These are phyloP conservation scores for Orussus abietinus DNA, from an alignment of 1,140 invertebrate genomes.

Conservation along the genomic window DNA sequence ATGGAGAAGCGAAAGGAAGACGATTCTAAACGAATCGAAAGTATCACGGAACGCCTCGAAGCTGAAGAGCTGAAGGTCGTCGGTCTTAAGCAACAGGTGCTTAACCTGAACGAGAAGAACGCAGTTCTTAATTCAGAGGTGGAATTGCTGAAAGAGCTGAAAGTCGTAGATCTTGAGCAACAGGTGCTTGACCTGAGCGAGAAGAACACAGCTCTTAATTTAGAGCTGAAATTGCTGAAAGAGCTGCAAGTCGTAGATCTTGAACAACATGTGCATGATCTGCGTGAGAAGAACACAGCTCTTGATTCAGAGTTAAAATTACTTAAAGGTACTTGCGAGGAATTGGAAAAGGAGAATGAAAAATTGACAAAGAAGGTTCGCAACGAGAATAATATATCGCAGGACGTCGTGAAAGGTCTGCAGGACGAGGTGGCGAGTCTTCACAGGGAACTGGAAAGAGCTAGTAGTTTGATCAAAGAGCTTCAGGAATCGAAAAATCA, in stretches of 20 bases:
- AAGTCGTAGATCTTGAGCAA: slow-evolving; percentile 23
- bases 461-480: slow-evolving; percentile 38
- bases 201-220: slow-evolving; percentile 20
- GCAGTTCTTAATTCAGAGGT: no score
- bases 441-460: slow-evolving; percentile 41
- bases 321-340: no score
- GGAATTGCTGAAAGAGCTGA: slow-evolving; percentile 26
- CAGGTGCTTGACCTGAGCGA: slow-evolving; percentile 31
- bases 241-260: no score
- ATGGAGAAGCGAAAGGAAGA: no score
- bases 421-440: slow-evolving; percentile 33
- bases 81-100: no score
- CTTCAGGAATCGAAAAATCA: slow-evolving; percentile 34
- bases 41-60: no score
- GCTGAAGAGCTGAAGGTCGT: no score
- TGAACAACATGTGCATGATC: no score
- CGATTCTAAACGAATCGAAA: no score
- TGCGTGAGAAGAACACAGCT: no score
- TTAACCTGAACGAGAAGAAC: slow-evolving; percentile 19
- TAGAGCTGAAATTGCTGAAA: slow-evolving; percentile 22
- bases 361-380: slow-evolving; percentile 20
- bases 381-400: no score
- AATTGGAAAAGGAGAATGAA: slow-evolving; percentile 27
- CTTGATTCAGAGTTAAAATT: no score
- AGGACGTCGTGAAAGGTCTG: slow-evolving; percentile 29